Percentiles rank a stretch among this genome's conserved stretches.
These are phyloP conservation scores for Sialis lutaria DNA, from an alignment of 2,888 invertebrate species.

Conservation along the genomic window DNA sequence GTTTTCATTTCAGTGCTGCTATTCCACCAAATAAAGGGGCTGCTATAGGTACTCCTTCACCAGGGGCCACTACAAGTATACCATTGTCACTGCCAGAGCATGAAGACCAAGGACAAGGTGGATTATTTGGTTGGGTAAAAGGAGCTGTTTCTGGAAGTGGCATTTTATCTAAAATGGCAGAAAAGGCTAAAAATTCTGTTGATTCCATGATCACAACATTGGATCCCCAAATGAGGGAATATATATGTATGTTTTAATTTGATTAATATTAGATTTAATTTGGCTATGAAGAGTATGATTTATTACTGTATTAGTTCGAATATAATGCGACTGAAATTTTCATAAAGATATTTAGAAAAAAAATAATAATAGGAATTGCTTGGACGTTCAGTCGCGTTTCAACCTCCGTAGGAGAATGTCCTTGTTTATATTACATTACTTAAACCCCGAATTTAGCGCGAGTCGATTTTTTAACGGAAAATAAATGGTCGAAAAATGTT, in stretches of 20 bases:
- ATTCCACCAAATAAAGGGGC: constrained; percentile 24
- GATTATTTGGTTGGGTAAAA: constrained; percentile 48
- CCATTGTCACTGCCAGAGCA: constrained; percentile 6
- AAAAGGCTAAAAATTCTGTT: constrained; percentile 62
- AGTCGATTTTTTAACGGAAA: no score
- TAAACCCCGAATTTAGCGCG: no score
- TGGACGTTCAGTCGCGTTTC: no score
- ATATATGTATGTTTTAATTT: constrained; percentile 51
- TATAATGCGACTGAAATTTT: constrained; percentile 1
- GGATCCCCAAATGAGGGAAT: constrained; percentile 80
- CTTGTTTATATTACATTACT: no score
- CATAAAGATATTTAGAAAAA: no score
- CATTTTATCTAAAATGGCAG: constrained; percentile 48
- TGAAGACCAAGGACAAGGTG: constrained; percentile 36
- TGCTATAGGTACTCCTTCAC: constrained; percentile 1
- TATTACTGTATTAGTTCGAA: background rate
- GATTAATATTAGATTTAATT: constrained; percentile 5
- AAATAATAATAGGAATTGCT: no score
- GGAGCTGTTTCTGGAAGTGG: constrained; percentile 48
- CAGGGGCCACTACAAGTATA: background rate
- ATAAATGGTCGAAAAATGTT: no score
- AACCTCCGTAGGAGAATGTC: no score
- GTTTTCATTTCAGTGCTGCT: constrained; percentile 18
- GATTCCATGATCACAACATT: constrained; percentile 75
- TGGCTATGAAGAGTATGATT: background rate